These are phyloP conservation scores for Nymphalis c-album DNA, from an alignment of 2,888 invertebrate species.

Conservation along the genomic window DNA sequence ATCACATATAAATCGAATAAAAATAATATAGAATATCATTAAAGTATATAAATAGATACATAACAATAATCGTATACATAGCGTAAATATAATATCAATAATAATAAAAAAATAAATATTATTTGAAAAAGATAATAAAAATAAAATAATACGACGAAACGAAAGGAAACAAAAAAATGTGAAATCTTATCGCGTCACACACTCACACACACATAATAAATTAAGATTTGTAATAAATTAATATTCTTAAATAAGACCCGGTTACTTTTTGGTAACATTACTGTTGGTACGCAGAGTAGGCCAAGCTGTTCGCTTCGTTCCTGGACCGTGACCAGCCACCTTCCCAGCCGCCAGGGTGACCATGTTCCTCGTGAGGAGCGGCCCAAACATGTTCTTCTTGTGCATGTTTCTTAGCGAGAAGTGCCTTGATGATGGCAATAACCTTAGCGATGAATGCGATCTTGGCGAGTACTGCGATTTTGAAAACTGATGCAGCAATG, in stretches of 20 bases:
- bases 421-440: conserved; percentile 63
- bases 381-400: conserved; percentile 58
- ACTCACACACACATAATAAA: conserved; percentile 54
- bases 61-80: conserved; percentile 25
- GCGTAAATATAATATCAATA: too few relatives aligned
- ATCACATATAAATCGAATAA: not conserved
- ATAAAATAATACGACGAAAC: conserved; percentile 34
- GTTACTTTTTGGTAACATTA: conserved; percentile 51
- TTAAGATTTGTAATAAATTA: conserved; percentile 49
- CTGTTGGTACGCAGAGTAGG: conserved; percentile 70
- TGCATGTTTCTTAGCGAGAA: conserved; percentile 66
- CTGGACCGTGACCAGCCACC: conserved; percentile 71
- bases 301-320: conserved; percentile 66
- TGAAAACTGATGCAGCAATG: conserved; percentile 85
- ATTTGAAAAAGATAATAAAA: conserved; percentile 39
- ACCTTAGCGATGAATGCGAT: conserved; percentile 83
- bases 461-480: conserved; percentile 88
- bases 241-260: conserved; percentile 33
- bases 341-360: conserved; percentile 57
- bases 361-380: conserved; percentile 57
- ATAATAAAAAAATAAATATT: not conserved
- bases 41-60: conserved; percentile 25
- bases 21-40: conserved; percentile 6
- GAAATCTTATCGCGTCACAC: conserved; percentile 41
- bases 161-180: conserved; percentile 38